Evolutionary conservation across 2,113 vertebrate genomes (phyloP).

Genomic region (Bufo bufo): DNA sequence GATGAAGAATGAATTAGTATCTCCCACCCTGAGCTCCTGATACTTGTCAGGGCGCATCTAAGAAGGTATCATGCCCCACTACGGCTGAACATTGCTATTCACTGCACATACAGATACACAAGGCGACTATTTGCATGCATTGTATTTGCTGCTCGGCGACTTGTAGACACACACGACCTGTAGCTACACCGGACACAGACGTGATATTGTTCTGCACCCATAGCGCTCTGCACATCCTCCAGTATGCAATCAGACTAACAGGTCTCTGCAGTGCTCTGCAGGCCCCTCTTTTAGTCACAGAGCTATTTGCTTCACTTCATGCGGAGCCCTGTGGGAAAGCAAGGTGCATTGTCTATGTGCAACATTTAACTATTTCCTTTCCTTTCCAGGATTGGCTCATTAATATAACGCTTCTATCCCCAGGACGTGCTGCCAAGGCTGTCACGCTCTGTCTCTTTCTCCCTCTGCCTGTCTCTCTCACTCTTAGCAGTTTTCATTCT

Average conservation of each 20-base stretch:
- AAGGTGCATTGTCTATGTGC: slow-evolving; percentile 34
- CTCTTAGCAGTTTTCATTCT: slow-evolving; percentile 19
- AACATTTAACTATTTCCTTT: slow-evolving; percentile 53
- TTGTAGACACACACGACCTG: slow-evolving; percentile 15
- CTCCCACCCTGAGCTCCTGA: background rate
- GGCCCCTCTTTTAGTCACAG: slow-evolving; percentile 29
- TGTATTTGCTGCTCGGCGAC: background rate
- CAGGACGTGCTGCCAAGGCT: slow-evolving; percentile 51
- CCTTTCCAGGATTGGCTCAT: slow-evolving; percentile 54
- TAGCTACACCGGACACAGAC: background rate
- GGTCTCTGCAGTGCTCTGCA: slow-evolving; percentile 40
- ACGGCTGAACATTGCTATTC: background rate
- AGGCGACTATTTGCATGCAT: slow-evolving; percentile 28
- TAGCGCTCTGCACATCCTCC: slow-evolving; percentile 6
- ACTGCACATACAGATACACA: slow-evolving; percentile 4
- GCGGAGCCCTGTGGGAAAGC: slow-evolving; percentile 20
- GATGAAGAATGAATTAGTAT: slow-evolving; percentile 24
- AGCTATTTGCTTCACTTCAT: slow-evolving; percentile 25
- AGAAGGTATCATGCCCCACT: slow-evolving; percentile 11
- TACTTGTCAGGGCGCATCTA: slow-evolving; percentile 20
- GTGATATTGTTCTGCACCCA: slow-evolving; percentile 14
- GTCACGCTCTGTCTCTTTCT: slow-evolving; percentile 52
- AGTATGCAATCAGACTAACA: slow-evolving; percentile 10
- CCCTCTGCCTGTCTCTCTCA: slow-evolving; percentile 40
- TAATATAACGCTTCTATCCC: slow-evolving; percentile 54